A percentile compares a stretch with the other conserved stretches of the same genome.
Conservation (phyloP, 2,888 invertebrate genomes). For the Blastobasis lacticolella region DNA sequence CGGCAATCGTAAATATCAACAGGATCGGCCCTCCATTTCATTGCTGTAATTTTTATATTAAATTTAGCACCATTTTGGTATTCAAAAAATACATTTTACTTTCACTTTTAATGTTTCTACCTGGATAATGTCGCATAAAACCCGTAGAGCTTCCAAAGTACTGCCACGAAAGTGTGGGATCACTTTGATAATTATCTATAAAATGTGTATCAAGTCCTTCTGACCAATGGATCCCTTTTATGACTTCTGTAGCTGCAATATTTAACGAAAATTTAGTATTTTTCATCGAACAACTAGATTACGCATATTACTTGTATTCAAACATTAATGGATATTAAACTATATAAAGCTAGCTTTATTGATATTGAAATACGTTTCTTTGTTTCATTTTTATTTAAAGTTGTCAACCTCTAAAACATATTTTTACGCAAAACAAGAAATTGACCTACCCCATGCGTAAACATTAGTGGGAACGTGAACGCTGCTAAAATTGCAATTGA, state of each 20-base stretch:
- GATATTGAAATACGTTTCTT: not conserved
- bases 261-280: not conserved
- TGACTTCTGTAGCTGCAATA: conserved; percentile 83
- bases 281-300: not conserved
- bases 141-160: conserved; percentile 98
- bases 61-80: not conserved
- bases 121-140: conserved; percentile 97
- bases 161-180: conserved; percentile 96
- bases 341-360: too few relatives aligned
- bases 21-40: conserved; percentile 85
- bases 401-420: too few relatives aligned
- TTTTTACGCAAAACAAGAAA: not conserved
- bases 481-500: conserved; percentile 87
- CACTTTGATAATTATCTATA: conserved; percentile 87
- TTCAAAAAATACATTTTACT: conserved; percentile 5
- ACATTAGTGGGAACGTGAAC: conserved; percentile 98
- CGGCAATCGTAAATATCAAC: conserved; percentile 97
- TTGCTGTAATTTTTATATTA: conserved; percentile 59
- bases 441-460: conserved; percentile 84
- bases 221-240: conserved; percentile 97
- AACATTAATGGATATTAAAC: too few relatives aligned
- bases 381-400: not conserved
- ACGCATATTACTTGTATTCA: too few relatives aligned
- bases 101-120: conserved; percentile 77
- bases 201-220: conserved; percentile 93